These are phyloP conservation scores for Pipistrellus pipistrellus DNA, from an alignment of 2,797 vertebrate genomes.

Conservation along the genomic window DNA sequence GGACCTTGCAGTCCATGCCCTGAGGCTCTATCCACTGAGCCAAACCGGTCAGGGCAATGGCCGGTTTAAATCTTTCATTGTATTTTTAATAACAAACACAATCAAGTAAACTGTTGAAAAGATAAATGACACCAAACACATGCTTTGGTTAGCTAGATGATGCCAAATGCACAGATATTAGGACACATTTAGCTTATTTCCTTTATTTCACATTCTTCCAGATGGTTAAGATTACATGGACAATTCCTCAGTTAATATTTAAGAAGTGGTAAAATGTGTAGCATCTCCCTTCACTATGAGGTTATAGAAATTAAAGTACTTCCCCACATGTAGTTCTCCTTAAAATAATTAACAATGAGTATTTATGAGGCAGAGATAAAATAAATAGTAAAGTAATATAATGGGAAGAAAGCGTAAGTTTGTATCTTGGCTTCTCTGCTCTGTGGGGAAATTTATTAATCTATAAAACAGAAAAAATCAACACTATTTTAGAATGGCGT, in stretches of 20 bases:
- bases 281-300: background rate
- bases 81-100: slow-evolving; percentile 34
- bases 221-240: background rate
- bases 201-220: background rate
- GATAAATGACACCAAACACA: background rate
- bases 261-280: background rate
- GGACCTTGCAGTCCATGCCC: too few species aligned
- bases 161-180: background rate
- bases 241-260: background rate
- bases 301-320: background rate
- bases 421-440: background rate
- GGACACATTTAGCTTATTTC: background rate
- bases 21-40: too few species aligned
- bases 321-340: background rate
- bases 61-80: background rate
- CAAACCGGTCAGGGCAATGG: background rate
- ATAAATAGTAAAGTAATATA: background rate
- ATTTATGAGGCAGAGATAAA: background rate
- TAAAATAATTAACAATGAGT: background rate
- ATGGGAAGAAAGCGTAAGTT: background rate
- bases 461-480: slow-evolving; percentile 24
- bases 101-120: slow-evolving; percentile 22
- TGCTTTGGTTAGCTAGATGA: background rate
- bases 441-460: background rate
- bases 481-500: background rate